Base-by-base conservation (phyloP, 2,888 invertebrate species). In the Cheilosia scutellata region DNA sequence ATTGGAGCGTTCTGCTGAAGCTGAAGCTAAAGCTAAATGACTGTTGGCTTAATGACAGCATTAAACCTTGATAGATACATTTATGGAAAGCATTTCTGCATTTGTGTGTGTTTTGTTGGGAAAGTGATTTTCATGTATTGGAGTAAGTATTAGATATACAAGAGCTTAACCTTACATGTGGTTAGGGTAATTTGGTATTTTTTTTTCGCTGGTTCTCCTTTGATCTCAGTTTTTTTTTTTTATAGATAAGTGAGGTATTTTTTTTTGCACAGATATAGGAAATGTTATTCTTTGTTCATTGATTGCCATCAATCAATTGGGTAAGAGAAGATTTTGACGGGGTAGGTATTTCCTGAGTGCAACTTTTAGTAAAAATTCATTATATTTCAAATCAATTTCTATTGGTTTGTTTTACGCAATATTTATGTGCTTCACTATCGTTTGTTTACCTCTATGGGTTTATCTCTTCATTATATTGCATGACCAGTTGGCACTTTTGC, bases 1-100 rank as follows among this genome's bases (percentile, higher is more conserved):
- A 25, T 63, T 57, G 16, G 58, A 53, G 70, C 29, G n/a, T n/a
- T 76, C 37, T 29, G 53, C 25, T 37, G 37, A 37, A 16, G 63
- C n/a, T n/a, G n/a, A n/a, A n/a, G n/a, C n/a, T n/a, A n/a, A n/a
- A n/a, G 49, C 42, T 55, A 55, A 78, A n/a, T 70, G 76, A 77
- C 65, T 82, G 60, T 82, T 66, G 60, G 47, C 82, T 82, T 76
- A 80, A 72, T 80, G 79, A 76, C 75, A 80, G 75, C 75, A 66
- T 76, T 60, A 76, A 77, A 86, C 82, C 86, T 80, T 86, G 82
- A 86, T 66, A 76, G 76, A 76, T 72, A 79, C 72, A 66, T 72
- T 71, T 82, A 76, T 62, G 74, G 74, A 74, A 77, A 60, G 60
- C 2, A 71, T 65, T 72, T 77, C 60, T 27, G 55, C 31, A 33